Evolutionary conservation across 2,113 vertebrate species (phyloP), one percentile per base, ranked within the genome.

Genomic region (Ceuthmochares aereus): DNA sequence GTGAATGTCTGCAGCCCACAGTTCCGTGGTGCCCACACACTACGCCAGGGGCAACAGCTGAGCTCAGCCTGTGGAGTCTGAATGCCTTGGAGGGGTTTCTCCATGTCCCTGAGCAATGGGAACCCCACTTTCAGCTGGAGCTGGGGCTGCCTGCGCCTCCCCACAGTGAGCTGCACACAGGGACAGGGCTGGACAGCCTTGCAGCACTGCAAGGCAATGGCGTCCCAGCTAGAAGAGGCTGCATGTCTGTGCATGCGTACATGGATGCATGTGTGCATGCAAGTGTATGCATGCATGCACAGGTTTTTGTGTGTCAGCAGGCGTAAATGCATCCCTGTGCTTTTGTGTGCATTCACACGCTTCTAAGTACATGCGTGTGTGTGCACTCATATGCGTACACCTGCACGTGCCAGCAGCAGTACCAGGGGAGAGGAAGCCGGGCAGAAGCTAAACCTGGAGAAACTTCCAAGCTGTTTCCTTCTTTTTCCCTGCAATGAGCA

Each of bases 101-200:
- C 30, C 0, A 0, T 51, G 52, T 72, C 29, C 40, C 9, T 9
- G 27, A n/a, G 64, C 6, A 4, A 22, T 3, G 22, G 51, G 26
- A 60, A 4, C 6, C 29, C 36, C 32, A 0, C 43, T 70, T 64
- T 40, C 0, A 1, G 42, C 54, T 1, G 2, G n/a, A 40, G 40
- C 52, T 47, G 64, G 19, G 29, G 36, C 47, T 81, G 58, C 29
- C 72, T 32, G 40, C 0, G 2, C 19, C 27, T 56, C 27, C 47
- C 62, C 47, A 1, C 1, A 1, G 49, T 0, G 0, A 4, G 7
- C 40, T 1, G 1, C 40, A 6, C 22, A 1, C 7, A 47, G 15
- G 74, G 75, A 30, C 1, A 1, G 29, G 23, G n/a, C 14, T 0
- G 0, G 45, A 11, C 21, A 62, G 60, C 47, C 60, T 47, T 6